Evolutionary conservation across 2,888 invertebrate genomes (phyloP), one percentile per base, ranked within the genome.

Genomic region (Unio delphinus): DNA sequence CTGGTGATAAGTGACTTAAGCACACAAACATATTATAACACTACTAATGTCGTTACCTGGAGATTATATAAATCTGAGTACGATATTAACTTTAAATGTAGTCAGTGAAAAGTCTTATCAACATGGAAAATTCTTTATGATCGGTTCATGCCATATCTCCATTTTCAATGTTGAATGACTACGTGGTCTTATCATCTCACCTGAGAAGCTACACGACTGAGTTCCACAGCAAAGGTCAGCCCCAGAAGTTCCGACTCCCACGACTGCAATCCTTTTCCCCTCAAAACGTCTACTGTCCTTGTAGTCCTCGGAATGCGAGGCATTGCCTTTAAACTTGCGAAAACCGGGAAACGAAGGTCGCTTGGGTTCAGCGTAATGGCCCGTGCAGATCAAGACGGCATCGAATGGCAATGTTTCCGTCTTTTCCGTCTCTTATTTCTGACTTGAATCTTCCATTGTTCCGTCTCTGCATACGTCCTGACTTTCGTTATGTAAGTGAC

Each of bases 181-280:
- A 34, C 34, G 0, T 6, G 34, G 34, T 34, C 34, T n/a, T 2
- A 65, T 60, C 86, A 86, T 80, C 87, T 83, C 70, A 88, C 89
- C 84, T 89, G 86, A 57, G 87, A 85, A 6, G 83, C 76, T 26
- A 84, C 73, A 45, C 83, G 75, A 65, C 86, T 80, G 58, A 90
- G 78, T 65, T 91, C 90, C 15, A 90, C 90, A 11, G 90, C 90
- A 20, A 88, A 88, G 85, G 78, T 91, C 91, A 20, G 89, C 84
- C 1, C 90, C 90, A 4, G 91, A 91, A 72, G 91, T 91, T 8
- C 91, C 91, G 65, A 91, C 89, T 30, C 91, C 91, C 34, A 91
- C 80, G 6, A 91, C 84, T 45, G 91, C 84, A n/a, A 91, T 90
- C 57, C 84, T 77, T 78, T 87, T 87, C 67, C 85, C 85, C 56